phyloP scores from a whole-genome alignment of 2,113 vertebrate genomes.

The Nettapus auritus region DNA sequence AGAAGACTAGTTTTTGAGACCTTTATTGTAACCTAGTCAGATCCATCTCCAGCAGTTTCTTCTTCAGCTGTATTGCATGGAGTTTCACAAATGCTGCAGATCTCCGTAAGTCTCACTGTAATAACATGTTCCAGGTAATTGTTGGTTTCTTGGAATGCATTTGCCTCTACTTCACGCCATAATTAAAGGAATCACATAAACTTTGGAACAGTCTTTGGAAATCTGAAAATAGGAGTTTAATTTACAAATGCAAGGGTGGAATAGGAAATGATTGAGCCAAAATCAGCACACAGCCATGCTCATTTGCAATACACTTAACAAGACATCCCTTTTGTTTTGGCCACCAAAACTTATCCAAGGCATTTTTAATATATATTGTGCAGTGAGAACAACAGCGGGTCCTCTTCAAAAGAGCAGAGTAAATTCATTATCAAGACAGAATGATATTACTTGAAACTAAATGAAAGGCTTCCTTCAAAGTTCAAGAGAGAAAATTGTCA shows the following conservation, averaged over 20 bases:
- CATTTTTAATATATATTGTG: neutral
- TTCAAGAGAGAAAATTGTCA: neutral
- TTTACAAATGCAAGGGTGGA: slow-evolving; percentile 70
- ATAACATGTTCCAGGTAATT: slow-evolving; percentile 76
- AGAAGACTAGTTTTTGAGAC: neutral
- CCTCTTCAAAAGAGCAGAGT: neutral
- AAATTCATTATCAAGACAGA: neutral
- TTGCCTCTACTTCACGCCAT: slow-evolving; percentile 73
- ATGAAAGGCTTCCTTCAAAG: neutral
- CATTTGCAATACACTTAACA: neutral
- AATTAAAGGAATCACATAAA: slow-evolving; percentile 80
- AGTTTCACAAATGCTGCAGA: slow-evolving; percentile 65
- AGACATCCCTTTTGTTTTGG: neutral
- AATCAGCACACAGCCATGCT: slow-evolving; percentile 47
- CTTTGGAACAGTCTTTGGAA: slow-evolving; percentile 66
- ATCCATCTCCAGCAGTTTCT: slow-evolving; percentile 35
- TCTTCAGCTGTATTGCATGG: slow-evolving; percentile 33
- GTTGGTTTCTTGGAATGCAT: slow-evolving; percentile 68
- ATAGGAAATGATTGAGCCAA: slow-evolving; percentile 67
- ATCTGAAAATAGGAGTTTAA: slow-evolving; percentile 78
- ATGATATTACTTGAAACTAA: neutral
- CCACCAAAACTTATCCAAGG: neutral
- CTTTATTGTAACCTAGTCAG: slow-evolving; percentile 20
- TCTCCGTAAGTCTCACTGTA: slow-evolving; percentile 67
- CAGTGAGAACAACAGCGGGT: neutral